Base-by-base conservation (phyloP, 2,888 invertebrate species). In the Protodeltote pygarga region DNA sequence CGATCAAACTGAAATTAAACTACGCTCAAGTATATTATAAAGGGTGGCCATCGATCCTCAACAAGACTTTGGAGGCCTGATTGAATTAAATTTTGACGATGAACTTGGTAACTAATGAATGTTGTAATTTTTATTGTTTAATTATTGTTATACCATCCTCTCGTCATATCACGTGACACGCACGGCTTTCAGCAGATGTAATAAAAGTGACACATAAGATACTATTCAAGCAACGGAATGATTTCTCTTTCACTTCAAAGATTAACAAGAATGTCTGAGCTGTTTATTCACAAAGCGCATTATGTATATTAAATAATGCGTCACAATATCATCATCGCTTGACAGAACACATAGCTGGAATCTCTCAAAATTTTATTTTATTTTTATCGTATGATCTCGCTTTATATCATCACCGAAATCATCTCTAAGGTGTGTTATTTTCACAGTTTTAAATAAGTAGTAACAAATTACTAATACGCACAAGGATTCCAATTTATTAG, bases 211-310 rank as follows among this genome's bases (percentile, higher is more conserved):
- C 60, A 54, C 34, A 59, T 68, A 64, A 59, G 53, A 67, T 47
- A 44, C 48, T 62, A n/a, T n/a, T n/a, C n/a, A n/a, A n/a, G 69
- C 59, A 57, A 51, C 28, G 39, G 37, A 46, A 51, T 52, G 62
- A 74, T 76, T 70, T 64, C 58, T 29, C 51, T 52, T 55, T 55
- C 48, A 73, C 63, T 62, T 78, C 65, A 78, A 72, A 79, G 68
- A 25, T 50, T 45, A 48, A 58, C 49, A 32, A 31, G 29, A 46
- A 59, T 27, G 50, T 42, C 48, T 39, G 40, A 33, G 63, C 45
- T 40, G 47, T 53, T 52, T 52, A 33, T 39, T 57, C 41, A 48
- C 31, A 8, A 27, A 58, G 23, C 29, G 31, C 37, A 54, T 20
- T 29, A 50, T 49, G 34, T 45, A 50, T 53, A 55, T 71, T 67